Percentiles rank a stretch among this genome's conserved stretches.
Conservation (phyloP, 2,888 invertebrate species). For the Eilema sororculum region DNA sequence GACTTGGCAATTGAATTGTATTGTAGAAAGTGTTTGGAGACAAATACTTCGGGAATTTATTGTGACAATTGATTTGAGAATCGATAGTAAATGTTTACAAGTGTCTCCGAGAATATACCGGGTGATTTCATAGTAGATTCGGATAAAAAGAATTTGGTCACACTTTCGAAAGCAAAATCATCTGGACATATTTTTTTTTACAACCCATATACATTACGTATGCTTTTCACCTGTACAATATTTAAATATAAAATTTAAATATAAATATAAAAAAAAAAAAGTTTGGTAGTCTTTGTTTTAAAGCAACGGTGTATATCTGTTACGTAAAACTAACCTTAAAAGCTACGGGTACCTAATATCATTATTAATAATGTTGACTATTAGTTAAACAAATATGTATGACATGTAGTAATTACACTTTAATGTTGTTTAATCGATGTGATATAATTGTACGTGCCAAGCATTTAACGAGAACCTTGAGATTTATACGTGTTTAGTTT, state of each 20-base stretch:
- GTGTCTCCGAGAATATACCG: not conserved
- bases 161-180: too few relatives aligned
- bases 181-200: too few relatives aligned
- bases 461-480: not conserved
- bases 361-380: not conserved
- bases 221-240: too few relatives aligned
- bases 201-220: too few relatives aligned
- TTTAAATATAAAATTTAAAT: too few relatives aligned
- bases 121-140: too few relatives aligned
- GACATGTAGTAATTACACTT: not conserved
- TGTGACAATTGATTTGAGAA: not conserved
- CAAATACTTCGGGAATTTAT: not conserved
- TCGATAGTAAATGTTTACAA: not conserved
- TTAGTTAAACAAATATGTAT: not conserved
- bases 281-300: too few relatives aligned
- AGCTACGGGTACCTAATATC: not conserved
- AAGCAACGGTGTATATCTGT: not conserved
- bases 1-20: not conserved
- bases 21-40: not conserved
- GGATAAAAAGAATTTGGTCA: too few relatives aligned
- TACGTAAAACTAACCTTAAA: not conserved
- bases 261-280: too few relatives aligned
- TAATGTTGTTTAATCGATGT: not conserved
- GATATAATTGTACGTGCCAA: not conserved
- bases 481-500: not conserved